Evolutionary conservation across 1,140 invertebrate genomes (phyloP), one percentile per base, ranked within the genome.

Genomic region (Antheraea mylitta): DNA sequence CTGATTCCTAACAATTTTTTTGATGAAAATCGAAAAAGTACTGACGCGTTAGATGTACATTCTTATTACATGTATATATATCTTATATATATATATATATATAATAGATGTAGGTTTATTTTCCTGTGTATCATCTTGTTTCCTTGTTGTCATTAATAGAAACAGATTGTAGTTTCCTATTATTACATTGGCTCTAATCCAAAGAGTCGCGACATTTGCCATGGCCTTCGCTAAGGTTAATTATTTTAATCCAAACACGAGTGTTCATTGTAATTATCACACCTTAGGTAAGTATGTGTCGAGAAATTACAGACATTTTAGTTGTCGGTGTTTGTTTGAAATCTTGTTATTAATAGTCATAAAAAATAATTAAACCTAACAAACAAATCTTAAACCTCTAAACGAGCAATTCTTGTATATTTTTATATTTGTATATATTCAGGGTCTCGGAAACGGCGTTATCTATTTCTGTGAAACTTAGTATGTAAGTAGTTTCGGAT

Each of bases 151-250:
- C 68, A 78, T 74, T 79, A 75, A 76, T 80, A 70, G 67, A 76
- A 65, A 70, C 67, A 68, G 60, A 75, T 69, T 66, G 70, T 74
- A 79, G 74, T 80, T 73, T 71, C 74, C 78, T 87, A 86, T 89
- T 83, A 86, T 80, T 82, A 81, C 68, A 66, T 83, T 90, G 88
- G 88, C 86, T 62, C 58, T 71, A 68, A 61, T 86, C 88, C 88
- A 90, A 53, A 85, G 70, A 67, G 80, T 74, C 76, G 80, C 80
- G 85, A 87, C 85, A 85, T 79, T 86, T 82, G 77, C 79, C 73
- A 66, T 87, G 88, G 83, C 88, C 88, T 89, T 86, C 76, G 62
- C 48, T 72, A 81, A 85, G 84, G 86, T 86, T 88, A 86, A 85
- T 85, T 83, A 83, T 88, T 86, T 82, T 83, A 83, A 85, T 83